A percentile compares a stretch with the other conserved stretches of the same genome.
Conservation (phyloP, 2,888 invertebrate species). For the Terebella lapidaria region DNA sequence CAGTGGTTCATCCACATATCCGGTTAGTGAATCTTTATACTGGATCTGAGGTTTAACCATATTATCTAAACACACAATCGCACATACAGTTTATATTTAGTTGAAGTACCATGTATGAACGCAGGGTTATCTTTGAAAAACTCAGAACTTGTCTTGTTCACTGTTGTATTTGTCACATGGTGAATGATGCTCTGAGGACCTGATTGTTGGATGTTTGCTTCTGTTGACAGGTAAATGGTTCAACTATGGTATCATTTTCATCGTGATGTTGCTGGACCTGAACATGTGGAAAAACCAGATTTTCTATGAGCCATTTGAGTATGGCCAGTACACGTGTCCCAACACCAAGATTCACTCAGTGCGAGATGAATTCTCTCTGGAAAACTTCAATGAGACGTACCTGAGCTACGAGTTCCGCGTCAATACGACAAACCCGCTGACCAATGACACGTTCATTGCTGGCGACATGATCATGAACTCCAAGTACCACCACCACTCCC, state of each 20-base stretch:
- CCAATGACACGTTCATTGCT: slow-evolving; percentile 48
- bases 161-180: too few relatives aligned
- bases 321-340: slow-evolving; percentile 56
- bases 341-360: slow-evolving; percentile 47
- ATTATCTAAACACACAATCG: too few relatives aligned
- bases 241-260: slow-evolving; percentile 57
- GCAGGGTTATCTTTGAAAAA: too few relatives aligned
- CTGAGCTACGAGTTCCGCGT: slow-evolving; percentile 52
- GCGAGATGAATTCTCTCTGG: slow-evolving; percentile 31
- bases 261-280: slow-evolving; percentile 57
- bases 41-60: too few relatives aligned
- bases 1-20: slow-evolving; percentile 52
- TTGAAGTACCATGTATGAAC: too few relatives aligned
- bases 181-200: too few relatives aligned
- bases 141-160: too few relatives aligned
- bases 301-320: slow-evolving; percentile 55
- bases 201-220: too few relatives aligned
- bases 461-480: slow-evolving; percentile 56
- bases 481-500: slow-evolving; percentile 51
- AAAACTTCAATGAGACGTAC: slow-evolving; percentile 39
- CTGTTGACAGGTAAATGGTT: slow-evolving; percentile 57
- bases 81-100: too few relatives aligned
- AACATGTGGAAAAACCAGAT: slow-evolving; percentile 61
- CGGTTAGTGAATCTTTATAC: too few relatives aligned
- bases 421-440: slow-evolving; percentile 48